These are phyloP conservation scores for Charadrius vociferus DNA, from an alignment of 2,113 vertebrate species.

Conservation along the genomic window DNA sequence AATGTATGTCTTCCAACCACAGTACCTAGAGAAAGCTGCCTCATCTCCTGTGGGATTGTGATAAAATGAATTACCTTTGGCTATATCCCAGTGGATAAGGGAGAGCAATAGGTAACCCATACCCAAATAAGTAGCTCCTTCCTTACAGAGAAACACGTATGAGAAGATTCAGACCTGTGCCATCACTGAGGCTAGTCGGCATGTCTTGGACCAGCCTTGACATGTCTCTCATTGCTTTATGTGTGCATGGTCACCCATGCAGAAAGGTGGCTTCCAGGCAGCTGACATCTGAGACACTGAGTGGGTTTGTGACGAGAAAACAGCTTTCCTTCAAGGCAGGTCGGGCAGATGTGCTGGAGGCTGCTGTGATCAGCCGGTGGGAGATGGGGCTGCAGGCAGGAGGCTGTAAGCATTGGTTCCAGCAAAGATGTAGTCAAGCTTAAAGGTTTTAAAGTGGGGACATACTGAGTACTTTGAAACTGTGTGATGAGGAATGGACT, in stretches of 20 bases:
- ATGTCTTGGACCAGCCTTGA: not conserved
- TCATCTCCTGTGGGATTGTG: not conserved
- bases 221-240: not conserved
- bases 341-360: not conserved
- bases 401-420: not conserved
- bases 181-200: not conserved
- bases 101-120: not conserved
- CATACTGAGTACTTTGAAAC: not conserved
- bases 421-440: not conserved
- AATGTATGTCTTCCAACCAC: not conserved
- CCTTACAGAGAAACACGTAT: accelerated
- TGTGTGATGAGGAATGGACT: not conserved
- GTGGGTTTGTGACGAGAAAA: not conserved
- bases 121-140: no score
- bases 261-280: not conserved
- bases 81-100: not conserved
- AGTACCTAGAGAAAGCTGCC: not conserved
- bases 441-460: not conserved
- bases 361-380: not conserved
- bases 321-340: not conserved
- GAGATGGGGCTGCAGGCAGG: accelerated
- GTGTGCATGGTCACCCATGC: not conserved
- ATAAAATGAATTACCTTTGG: not conserved
- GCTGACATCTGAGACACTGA: not conserved
- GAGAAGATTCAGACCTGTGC: accelerated